Base-by-base conservation (phyloP, 2,888 invertebrate genomes). In the Amblyjoppa fuscipennis region DNA sequence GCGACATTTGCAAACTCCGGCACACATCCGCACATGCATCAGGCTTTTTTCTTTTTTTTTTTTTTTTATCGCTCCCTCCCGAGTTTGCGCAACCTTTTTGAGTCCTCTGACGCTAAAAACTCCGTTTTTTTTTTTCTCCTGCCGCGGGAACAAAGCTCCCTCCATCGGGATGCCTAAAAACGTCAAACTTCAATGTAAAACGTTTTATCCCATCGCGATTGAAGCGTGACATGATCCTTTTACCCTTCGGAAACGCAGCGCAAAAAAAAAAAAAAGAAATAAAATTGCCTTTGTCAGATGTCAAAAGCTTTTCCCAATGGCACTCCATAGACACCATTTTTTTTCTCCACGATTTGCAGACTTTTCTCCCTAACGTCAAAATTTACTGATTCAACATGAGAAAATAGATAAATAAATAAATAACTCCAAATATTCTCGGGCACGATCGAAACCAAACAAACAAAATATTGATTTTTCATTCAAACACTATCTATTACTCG, bases 141-240 rank as follows among this genome's bases (percentile, higher is more conserved):
- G 11, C 31, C 13, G 3, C 0, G 25, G 25, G 11, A 31, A 61
- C 61, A 16, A 61, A 31, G 61, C 61, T 16, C 4, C n/a, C 25
- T 28, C 13, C 16, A 28, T 13, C 5, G 25, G 31, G 31, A 28
- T 2, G 61, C 61, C 6, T 41, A 61, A 61, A 61, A 61, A 25
- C 61, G 61, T 61, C 61, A 61, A 61, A 61, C 61, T 61, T 61
- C 31, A 25, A 25, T 61, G 61, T 31, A 61, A 31, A 61, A 28
- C 13, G 61, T 31, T 61, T 61, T 6, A 61, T 31, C 5, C 61
- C 31, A 61, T 61, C 31, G 31, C 31, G 25, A 61, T 61, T 11
- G 61, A 28, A 31, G 61, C 28, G 61, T 61, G 61, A 61, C 56
- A 56, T 56, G 56, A 56, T 56, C 56, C 56, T 56, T 56, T 56